Evolutionary conservation across 2,113 vertebrate genomes (phyloP).

Genomic region (Caracal caracal): DNA sequence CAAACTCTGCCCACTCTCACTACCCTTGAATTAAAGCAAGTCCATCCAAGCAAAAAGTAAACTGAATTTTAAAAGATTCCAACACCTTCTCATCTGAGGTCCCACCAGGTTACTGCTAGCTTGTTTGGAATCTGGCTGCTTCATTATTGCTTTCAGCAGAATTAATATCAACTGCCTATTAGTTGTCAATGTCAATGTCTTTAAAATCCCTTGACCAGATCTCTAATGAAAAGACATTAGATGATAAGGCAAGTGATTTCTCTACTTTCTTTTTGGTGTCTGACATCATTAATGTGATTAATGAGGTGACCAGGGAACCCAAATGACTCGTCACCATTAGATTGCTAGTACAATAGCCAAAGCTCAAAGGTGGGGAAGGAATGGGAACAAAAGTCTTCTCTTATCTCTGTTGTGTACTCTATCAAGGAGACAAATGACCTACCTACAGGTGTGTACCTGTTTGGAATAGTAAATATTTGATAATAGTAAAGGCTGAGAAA

Average conservation of each 20-base stretch:
- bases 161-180: constrained; percentile 21
- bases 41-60: not conserved
- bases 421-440: not conserved
- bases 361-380: not conserved
- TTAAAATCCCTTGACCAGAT: not conserved
- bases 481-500: not conserved
- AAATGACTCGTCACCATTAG: constrained; percentile 36
- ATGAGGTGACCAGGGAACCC: constrained; percentile 34
- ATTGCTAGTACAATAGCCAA: constrained; percentile 38
- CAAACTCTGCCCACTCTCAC: not conserved
- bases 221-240: not conserved
- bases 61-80: not conserved
- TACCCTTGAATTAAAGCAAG: not conserved
- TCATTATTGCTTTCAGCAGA: constrained; percentile 17
- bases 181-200: not conserved
- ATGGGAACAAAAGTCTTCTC: not conserved
- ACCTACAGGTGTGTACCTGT: not conserved
- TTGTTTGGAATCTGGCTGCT: not conserved
- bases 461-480: not conserved
- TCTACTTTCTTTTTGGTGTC: constrained; percentile 31
- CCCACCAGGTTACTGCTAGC: not conserved
- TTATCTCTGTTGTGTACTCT: not conserved
- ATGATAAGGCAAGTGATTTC: constrained; percentile 30
- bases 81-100: not conserved
- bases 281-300: constrained; percentile 65